phyloP scores from a whole-genome alignment of 2,888 invertebrate species.

The Drosophila imparisetae region DNA sequence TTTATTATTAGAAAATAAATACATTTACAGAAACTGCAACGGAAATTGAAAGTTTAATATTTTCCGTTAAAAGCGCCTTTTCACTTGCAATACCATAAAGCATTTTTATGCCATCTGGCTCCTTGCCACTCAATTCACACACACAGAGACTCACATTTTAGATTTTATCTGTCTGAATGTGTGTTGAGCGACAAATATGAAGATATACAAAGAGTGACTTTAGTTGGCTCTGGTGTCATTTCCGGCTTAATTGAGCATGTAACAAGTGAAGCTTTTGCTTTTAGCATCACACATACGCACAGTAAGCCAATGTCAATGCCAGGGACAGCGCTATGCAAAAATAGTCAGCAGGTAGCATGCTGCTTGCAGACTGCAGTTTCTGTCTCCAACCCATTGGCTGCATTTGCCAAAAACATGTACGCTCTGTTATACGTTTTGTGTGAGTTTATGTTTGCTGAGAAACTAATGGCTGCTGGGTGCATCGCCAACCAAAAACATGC shows the following conservation, averaged over 20 bases:
- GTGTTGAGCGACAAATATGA: conserved; percentile 42
- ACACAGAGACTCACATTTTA: background rate
- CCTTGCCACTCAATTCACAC: conserved; percentile 33
- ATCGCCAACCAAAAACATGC: conserved; percentile 3
- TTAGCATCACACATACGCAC: conserved; percentile 41
- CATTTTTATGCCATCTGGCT: conserved; percentile 32
- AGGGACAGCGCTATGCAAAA: conserved; percentile 55
- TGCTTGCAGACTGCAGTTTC: conserved; percentile 2
- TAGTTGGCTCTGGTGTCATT: conserved; percentile 76
- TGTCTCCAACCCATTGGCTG: conserved; percentile 37
- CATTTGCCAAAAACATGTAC: conserved; percentile 58
- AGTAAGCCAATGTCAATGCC: conserved; percentile 27
- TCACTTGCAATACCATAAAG: conserved; percentile 13
- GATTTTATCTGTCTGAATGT: conserved; percentile 1
- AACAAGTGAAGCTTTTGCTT: conserved; percentile 71
- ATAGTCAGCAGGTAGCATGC: conserved; percentile 31
- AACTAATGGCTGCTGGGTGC: conserved; percentile 46
- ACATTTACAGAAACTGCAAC: conserved; percentile 24
- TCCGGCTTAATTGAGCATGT: conserved; percentile 79
- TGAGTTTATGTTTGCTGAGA: conserved; percentile 62
- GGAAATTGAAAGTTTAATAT: conserved; percentile 45
- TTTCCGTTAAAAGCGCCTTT: conserved; percentile 23
- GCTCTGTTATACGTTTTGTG: conserved; percentile 51
- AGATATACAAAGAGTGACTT: conserved; percentile 75
- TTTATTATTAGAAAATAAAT: conserved; percentile 4